Percentiles rank a stretch among this genome's conserved stretches.
Conservation (phyloP, 2,888 invertebrate genomes). For the Eristalis pertinax region DNA sequence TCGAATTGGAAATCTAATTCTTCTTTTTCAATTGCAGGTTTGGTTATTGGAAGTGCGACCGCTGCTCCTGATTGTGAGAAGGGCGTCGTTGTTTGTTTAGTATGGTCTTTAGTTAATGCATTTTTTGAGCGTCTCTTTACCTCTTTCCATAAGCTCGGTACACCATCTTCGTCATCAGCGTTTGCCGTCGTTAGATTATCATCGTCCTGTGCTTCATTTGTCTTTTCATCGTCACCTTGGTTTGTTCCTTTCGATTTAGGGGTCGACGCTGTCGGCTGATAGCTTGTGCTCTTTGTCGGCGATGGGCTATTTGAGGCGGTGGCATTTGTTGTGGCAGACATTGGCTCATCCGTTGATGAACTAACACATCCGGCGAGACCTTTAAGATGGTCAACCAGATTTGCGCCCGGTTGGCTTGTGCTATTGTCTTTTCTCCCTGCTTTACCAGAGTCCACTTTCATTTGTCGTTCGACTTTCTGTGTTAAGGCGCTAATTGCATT, state of each 20-base stretch:
- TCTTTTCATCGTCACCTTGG: conserved; percentile 25
- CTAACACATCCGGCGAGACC: conserved; percentile 79
- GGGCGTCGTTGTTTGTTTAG: conserved; percentile 75
- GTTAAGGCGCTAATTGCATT: conserved; percentile 78
- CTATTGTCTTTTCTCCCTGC: conserved; percentile 3
- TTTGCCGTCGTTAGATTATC: conserved; percentile 83
- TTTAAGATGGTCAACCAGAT: conserved; percentile 79
- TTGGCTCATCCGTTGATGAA: conserved; percentile 50
- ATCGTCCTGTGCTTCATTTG: conserved; percentile 24
- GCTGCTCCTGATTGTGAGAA: conserved; percentile 79
- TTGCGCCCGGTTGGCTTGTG: conserved; percentile 74
- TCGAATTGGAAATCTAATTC: conserved; percentile 98
- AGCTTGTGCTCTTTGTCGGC: conserved; percentile 47
- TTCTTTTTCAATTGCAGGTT: conserved; percentile 83
- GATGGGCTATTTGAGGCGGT: conserved; percentile 45
- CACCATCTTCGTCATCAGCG: conserved; percentile 82
- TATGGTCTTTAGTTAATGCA: conserved; percentile 82
- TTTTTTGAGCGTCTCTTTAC: conserved; percentile 85
- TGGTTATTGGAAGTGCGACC: conserved; percentile 74
- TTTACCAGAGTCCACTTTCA: conserved; percentile 9
- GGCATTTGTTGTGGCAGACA: conserved; percentile 20
- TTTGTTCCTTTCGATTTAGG: conserved; percentile 50
- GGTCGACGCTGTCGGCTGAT: conserved; percentile 52
- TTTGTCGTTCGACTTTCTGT: conserved; percentile 76
- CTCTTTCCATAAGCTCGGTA: conserved; percentile 82